Evolutionary conservation across 2,797 vertebrate genomes (phyloP).

Genomic region (Gastrophryne carolinensis): DNA sequence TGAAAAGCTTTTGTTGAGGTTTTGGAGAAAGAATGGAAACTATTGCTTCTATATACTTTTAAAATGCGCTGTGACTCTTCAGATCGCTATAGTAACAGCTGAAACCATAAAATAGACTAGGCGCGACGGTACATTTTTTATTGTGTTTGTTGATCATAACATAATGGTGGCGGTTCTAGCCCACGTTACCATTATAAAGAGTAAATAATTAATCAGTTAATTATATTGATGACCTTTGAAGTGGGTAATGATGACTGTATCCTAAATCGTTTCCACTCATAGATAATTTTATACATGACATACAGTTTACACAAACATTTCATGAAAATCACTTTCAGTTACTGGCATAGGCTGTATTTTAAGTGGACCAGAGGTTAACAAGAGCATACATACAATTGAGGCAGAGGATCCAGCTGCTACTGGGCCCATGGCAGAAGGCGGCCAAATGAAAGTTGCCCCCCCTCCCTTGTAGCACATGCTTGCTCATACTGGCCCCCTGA

Average conservation of each 20-base stretch:
- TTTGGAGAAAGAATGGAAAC: neutral
- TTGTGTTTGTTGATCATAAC: neutral
- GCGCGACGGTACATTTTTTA: neutral
- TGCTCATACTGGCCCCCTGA: too few relatives aligned
- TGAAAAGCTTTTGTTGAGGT: conserved; percentile 28
- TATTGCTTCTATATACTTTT: neutral
- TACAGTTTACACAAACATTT: too few relatives aligned
- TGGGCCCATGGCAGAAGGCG: too few relatives aligned
- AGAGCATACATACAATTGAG: too few relatives aligned
- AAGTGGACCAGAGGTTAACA: too few relatives aligned
- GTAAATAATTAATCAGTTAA: neutral
- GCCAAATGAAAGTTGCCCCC: too few relatives aligned
- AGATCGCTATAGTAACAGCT: conserved; percentile 43
- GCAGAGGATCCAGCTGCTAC: too few relatives aligned
- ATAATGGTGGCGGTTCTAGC: neutral
- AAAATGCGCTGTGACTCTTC: conserved; percentile 7
- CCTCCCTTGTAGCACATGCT: too few relatives aligned
- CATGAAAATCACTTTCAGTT: too few relatives aligned
- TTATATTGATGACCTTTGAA: neutral
- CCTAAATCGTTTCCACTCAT: neutral
- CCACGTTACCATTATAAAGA: neutral
- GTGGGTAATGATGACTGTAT: neutral
- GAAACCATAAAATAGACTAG: neutral
- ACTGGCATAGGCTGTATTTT: too few relatives aligned
- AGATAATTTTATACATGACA: too few relatives aligned